These are phyloP conservation scores for Ceryle rudis DNA, from an alignment of 2,797 vertebrate species.

Conservation along the genomic window DNA sequence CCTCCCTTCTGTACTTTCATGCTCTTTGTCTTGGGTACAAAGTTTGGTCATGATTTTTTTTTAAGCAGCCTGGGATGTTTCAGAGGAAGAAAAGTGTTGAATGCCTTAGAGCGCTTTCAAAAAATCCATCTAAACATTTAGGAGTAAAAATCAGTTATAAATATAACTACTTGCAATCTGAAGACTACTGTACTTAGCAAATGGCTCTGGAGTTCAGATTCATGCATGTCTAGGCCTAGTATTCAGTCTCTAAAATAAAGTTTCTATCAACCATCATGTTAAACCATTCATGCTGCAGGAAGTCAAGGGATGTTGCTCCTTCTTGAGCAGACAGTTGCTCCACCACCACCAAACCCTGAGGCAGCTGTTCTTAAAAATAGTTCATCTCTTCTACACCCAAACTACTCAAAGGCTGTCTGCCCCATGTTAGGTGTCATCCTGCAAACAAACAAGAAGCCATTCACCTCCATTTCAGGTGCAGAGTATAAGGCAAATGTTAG, in stretches of 20 bases:
- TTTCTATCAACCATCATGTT: neutral
- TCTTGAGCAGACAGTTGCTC: neutral
- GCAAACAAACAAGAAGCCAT: neutral
- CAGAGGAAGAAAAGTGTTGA: neutral
- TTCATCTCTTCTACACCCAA: neutral
- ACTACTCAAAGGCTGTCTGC: neutral
- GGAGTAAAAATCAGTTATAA: neutral
- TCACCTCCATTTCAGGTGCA: neutral
- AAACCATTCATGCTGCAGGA: neutral
- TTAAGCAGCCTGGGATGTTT: neutral
- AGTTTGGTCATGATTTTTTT: neutral
- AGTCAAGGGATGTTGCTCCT: neutral
- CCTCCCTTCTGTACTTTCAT: neutral
- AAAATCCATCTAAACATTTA: neutral
- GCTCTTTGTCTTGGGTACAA: neutral
- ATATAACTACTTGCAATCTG: neutral
- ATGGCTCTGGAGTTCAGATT: neutral
- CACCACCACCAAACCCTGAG: neutral
- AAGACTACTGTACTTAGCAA: neutral
- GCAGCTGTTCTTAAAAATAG: neutral
- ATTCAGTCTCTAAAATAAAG: neutral
- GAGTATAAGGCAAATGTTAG: neutral
- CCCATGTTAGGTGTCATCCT: accelerated
- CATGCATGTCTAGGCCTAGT: neutral
- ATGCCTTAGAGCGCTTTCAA: neutral